Conservation (phyloP, 2,888 invertebrate species). For the Aporophyla nigra region DNA sequence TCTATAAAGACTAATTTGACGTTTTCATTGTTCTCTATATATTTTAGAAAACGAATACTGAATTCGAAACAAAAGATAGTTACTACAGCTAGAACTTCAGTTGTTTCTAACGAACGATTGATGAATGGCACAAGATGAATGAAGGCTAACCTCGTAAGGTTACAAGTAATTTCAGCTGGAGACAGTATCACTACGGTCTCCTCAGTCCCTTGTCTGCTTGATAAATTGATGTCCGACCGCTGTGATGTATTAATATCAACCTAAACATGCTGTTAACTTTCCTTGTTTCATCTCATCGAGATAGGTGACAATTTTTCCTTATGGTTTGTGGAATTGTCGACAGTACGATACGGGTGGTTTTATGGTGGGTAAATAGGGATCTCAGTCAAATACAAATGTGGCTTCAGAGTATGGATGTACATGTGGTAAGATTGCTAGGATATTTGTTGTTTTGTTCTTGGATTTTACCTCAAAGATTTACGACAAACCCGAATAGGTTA, state of each 20-base stretch:
- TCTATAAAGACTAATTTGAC: not conserved
- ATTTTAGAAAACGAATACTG: not conserved
- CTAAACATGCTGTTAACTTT: conserved; percentile 77
- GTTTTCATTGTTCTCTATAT: not conserved
- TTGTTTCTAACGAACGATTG: conserved; percentile 73
- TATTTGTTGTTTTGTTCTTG: conserved; percentile 27
- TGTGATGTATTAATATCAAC: conserved; percentile 79
- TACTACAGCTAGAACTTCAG: conserved; percentile 3
- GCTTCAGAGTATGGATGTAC: not conserved
- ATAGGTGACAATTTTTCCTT: conserved; percentile 64
- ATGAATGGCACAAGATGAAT: conserved; percentile 76
- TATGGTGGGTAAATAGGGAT: conserved; percentile 39
- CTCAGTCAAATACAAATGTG: conserved; percentile 29
- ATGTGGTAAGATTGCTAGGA: conserved; percentile 9
- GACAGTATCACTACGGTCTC: conserved; percentile 66
- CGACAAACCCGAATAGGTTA: not conserved
- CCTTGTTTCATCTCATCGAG: conserved; percentile 64
- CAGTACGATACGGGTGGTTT: conserved; percentile 13
- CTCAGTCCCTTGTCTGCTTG: conserved; percentile 77
- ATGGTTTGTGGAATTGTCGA: conserved; percentile 1
- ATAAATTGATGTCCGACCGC: conserved; percentile 79
- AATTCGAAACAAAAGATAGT: conserved; percentile 25
- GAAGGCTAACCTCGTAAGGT: conserved; percentile 73
- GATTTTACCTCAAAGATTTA: conserved; percentile 13
- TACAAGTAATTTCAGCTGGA: conserved; percentile 74